These are phyloP conservation scores for Drosophila suzukii DNA, from an alignment of 1,140 invertebrate species.

Conservation along the genomic window DNA sequence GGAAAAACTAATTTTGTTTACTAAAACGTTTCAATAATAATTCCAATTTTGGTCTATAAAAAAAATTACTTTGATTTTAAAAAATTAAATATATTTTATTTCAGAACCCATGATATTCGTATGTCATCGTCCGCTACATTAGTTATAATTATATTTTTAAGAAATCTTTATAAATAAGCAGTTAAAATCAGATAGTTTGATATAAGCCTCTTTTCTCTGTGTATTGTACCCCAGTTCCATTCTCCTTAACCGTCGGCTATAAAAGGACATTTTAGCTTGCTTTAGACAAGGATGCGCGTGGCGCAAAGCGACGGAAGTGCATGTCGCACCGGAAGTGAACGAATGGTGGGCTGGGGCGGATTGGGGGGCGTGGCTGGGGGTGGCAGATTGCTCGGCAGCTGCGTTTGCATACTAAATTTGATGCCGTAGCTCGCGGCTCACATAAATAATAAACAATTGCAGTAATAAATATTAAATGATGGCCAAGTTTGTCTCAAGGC, in stretches of 20 bases:
- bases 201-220: constrained; percentile 9
- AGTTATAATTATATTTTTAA: too few relatives aligned
- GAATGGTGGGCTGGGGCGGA: constrained; percentile 1
- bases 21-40: too few relatives aligned
- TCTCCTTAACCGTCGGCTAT: constrained; percentile 14
- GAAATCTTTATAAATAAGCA: too few relatives aligned
- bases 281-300: constrained; percentile 40
- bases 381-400: constrained; percentile 38
- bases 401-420: constrained; percentile 74
- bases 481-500: constrained; percentile 36
- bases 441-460: constrained; percentile 70
- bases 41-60: too few relatives aligned
- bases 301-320: constrained; percentile 76
- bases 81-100: too few relatives aligned
- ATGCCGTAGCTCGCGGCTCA: constrained; percentile 45
- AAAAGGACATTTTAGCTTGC: constrained; percentile 60
- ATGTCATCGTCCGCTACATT: too few relatives aligned
- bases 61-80: too few relatives aligned
- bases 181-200: too few relatives aligned
- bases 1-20: too few relatives aligned
- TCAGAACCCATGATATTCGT: too few relatives aligned
- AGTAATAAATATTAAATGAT: constrained; percentile 65
- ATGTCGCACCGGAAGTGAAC: constrained; percentile 71
- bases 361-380: neutral
- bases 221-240: constrained; percentile 37